Percentiles rank a stretch among this genome's conserved stretches.
Evolutionary conservation across 2,888 invertebrate genomes (phyloP).

Genomic region (Fragum fragum): DNA sequence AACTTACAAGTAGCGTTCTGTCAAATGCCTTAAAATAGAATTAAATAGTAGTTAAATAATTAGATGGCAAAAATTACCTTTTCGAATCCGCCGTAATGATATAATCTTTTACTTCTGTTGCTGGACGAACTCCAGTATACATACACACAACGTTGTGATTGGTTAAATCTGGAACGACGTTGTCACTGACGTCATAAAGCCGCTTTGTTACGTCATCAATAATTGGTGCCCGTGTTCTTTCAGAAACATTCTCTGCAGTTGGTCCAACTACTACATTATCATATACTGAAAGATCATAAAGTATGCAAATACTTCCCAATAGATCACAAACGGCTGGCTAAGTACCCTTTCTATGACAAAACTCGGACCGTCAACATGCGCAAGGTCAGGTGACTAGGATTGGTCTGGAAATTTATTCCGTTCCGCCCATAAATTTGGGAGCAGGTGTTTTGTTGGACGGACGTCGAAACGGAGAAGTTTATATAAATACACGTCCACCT

Average conservation of each 20-base stretch:
- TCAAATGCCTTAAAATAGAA: too few relatives aligned
- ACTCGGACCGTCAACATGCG: too few relatives aligned
- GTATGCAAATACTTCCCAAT: neutral
- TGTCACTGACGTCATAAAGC: constrained; percentile 54
- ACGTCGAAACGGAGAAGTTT: too few relatives aligned
- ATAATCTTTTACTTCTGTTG: constrained; percentile 81
- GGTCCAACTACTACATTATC: constrained; percentile 81
- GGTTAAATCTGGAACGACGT: constrained; percentile 66
- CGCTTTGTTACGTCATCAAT: constrained; percentile 63
- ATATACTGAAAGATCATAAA: constrained; percentile 71
- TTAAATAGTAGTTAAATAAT: too few relatives aligned
- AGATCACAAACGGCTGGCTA: too few relatives aligned
- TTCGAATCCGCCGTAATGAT: constrained; percentile 70
- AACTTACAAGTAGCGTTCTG: too few relatives aligned
- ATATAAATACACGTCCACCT: too few relatives aligned
- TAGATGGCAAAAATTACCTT: constrained; percentile 57
- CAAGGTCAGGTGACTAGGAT: too few relatives aligned
- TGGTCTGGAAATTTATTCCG: too few relatives aligned
- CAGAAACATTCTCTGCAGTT: constrained; percentile 77
- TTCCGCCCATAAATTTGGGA: too few relatives aligned
- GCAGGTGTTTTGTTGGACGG: too few relatives aligned
- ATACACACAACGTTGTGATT: constrained; percentile 65
- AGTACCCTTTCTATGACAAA: too few relatives aligned
- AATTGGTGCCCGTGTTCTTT: constrained; percentile 60
- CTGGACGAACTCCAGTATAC: constrained; percentile 81